Evolutionary conservation across 2,113 vertebrate species (phyloP).

Genomic region (Nasalis larvatus): DNA sequence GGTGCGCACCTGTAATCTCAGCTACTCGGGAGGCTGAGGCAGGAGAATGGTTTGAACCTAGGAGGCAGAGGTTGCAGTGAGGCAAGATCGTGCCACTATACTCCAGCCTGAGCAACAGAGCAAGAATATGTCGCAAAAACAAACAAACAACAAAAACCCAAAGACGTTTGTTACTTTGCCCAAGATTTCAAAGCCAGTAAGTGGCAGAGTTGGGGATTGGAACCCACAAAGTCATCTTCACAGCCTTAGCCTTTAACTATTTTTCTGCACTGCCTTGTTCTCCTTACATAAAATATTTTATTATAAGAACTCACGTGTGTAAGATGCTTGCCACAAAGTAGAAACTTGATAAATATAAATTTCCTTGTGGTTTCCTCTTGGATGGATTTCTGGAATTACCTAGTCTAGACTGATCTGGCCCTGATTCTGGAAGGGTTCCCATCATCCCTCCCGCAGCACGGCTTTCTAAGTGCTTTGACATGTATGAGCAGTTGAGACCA

Average conservation of each 20-base stretch:
- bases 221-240: background rate
- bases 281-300: slow-evolving; percentile 5
- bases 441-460: background rate
- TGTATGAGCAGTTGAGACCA: background rate
- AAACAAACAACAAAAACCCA: too few species aligned
- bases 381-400: background rate
- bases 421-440: background rate
- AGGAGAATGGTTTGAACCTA: too few species aligned
- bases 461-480: background rate
- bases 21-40: too few species aligned
- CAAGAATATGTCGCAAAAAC: too few species aligned
- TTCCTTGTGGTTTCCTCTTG: background rate
- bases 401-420: background rate
- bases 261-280: background rate
- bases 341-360: background rate
- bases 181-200: background rate
- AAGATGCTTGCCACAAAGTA: background rate
- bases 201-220: background rate
- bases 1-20: too few species aligned
- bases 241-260: background rate
- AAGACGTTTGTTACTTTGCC: background rate
- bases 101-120: too few species aligned
- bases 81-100: too few species aligned
- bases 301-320: background rate
- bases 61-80: too few species aligned